Evolutionary conservation across 2,888 invertebrate genomes (phyloP), one percentile per base, ranked within the genome.

Genomic region (Ormyrus rosae): DNA sequence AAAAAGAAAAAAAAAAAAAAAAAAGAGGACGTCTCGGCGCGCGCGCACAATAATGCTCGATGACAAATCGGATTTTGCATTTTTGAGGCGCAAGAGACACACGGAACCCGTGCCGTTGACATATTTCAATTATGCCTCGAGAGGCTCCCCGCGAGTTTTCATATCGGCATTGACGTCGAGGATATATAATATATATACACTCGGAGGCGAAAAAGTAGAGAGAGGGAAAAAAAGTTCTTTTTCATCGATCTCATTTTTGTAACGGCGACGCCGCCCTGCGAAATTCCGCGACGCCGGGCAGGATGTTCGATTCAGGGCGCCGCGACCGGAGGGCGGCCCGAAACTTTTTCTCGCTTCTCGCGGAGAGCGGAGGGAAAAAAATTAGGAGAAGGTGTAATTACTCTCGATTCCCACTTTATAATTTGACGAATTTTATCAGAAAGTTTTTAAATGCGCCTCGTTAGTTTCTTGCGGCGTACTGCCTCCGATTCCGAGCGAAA

Each of bases 91-190:
- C 13, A 6, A 51, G 46, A 48, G 63, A 48, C 9, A 65, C 6
- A n/a, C n/a, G 50, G 56, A 13, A 13, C 13, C 13, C 45, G 48
- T 76, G 69, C 46, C 5, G 68, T 10, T 69, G 68, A 76, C 75
- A 60, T 75, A 75, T 75, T 75, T 75, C 68, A 75, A 75, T 68
- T 75, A 75, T 45, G 11, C 46, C 65, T 13, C 67, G 75, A 50
- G 60, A 60, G 63, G 70, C 58, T 13, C 13, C 13, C 13, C 13
- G 13, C 13, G 13, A 34, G 45, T 60, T 63, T 50, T 46, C 46
- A 63, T 46, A 50, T 58, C 10, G 5, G n/a, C 13, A 45, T 50
- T 63, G 69, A 69, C 76, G 69, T 68, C 51, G 46, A 51, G 61
- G 68, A 61, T 53, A 13, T 51, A 55, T 13, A 13, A 8, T 46